Evolutionary conservation across 2,888 invertebrate species (phyloP).

Genomic region (Aplocera efformata): DNA sequence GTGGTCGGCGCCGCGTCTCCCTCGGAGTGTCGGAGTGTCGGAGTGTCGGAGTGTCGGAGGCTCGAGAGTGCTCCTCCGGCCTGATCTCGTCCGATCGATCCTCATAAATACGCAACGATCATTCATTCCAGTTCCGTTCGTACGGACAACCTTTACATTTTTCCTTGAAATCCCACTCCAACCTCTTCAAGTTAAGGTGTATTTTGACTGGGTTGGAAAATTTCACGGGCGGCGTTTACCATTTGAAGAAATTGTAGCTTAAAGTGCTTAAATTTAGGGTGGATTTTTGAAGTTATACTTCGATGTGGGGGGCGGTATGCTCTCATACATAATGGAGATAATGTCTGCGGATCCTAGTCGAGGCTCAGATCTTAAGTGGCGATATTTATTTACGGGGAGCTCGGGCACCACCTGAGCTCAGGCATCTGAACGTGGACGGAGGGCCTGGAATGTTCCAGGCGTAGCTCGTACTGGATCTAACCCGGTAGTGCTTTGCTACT

Average conservation of each 20-base stretch:
- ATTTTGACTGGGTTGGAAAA: too few species aligned
- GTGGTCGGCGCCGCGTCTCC: constrained; percentile 1
- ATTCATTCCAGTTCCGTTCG: constrained; percentile 19
- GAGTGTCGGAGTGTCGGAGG: too few species aligned
- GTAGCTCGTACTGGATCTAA: too few species aligned
- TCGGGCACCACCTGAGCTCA: constrained; percentile 17
- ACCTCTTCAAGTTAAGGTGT: too few species aligned
- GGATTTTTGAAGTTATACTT: neutral
- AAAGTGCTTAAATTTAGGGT: constrained; percentile 1
- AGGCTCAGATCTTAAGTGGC: constrained; percentile 47
- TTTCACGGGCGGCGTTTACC: constrained; percentile 2
- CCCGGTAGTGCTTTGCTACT: too few species aligned
- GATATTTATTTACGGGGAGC: constrained; percentile 52
- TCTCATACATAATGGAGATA: constrained; percentile 52
- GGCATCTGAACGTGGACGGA: too few species aligned
- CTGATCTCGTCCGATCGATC: constrained; percentile 21
- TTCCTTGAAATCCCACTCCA: neutral
- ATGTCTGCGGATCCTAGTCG: constrained; percentile 37
- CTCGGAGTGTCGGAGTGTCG: too few species aligned
- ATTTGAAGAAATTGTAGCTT: too few species aligned
- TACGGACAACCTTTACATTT: constrained; percentile 2
- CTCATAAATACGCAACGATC: constrained; percentile 33
- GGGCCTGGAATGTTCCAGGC: too few species aligned
- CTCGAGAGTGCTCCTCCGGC: constrained; percentile 11
- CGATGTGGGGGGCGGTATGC: constrained; percentile 13